phyloP scores from a whole-genome alignment of 2,888 invertebrate genomes.

The Lydus trimaculatus region DNA sequence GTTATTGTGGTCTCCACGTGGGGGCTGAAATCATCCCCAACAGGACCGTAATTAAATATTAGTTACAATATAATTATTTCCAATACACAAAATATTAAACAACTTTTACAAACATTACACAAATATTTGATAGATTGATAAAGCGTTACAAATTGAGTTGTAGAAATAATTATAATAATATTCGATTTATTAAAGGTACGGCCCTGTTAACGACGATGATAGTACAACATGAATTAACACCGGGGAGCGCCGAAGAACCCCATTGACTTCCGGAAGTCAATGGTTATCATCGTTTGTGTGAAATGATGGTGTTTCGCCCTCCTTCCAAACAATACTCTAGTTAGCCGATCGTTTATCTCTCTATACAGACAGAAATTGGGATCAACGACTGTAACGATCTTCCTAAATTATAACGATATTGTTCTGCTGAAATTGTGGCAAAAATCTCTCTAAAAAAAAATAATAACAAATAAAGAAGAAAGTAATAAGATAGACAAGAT shows the following conservation, averaged over 20 bases:
- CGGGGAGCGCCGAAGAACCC: constrained; percentile 32
- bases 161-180: not conserved
- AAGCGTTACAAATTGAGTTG: not conserved
- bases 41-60: constrained; percentile 34
- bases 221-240: constrained; percentile 37
- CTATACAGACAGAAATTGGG: constrained; percentile 41
- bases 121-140: not conserved
- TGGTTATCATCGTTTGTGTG: constrained; percentile 17
- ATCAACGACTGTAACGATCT: constrained; percentile 18
- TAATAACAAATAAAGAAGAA: too few species aligned
- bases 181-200: not conserved
- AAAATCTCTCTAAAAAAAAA: not conserved
- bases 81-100: not conserved
- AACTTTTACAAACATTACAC: not conserved
- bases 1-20: constrained; percentile 41
- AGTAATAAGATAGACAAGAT: constrained; percentile 6
- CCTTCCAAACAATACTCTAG: constrained; percentile 45
- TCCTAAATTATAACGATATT: constrained; percentile 10
- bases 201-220: constrained; percentile 22
- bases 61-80: not conserved
- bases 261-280: constrained; percentile 39
- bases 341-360: constrained; percentile 49
- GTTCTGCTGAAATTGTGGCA: not conserved
- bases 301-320: constrained; percentile 9
- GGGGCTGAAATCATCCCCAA: constrained; percentile 38